Conservation (phyloP, 1,140 invertebrate genomes). For the Zaprionus vittiger region DNA sequence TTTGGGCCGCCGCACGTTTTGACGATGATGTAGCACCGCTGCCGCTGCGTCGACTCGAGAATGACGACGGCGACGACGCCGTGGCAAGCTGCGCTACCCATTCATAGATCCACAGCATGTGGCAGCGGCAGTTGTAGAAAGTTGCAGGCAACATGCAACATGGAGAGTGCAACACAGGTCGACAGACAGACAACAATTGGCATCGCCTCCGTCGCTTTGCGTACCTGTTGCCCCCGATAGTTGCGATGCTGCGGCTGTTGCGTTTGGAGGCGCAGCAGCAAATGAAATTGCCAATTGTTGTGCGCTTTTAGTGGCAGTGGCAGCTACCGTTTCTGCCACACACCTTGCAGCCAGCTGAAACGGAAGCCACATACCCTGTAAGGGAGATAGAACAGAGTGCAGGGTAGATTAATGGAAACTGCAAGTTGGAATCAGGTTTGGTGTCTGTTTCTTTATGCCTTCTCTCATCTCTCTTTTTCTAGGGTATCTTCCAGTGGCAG, state of each 20-base stretch:
- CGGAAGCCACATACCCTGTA: conserved; percentile 57
- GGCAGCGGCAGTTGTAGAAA: conserved; percentile 61
- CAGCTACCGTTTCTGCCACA: conserved; percentile 74
- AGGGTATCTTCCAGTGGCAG: not conserved
- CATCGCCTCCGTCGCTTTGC: conserved; percentile 48
- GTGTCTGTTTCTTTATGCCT: too few relatives aligned
- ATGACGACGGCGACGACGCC: conserved; percentile 5
- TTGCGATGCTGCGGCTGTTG: conserved; percentile 7
- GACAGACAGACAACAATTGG: conserved; percentile 22
- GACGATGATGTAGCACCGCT: conserved; percentile 76
- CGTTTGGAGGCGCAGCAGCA: conserved; percentile 73
- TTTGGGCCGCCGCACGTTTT: conserved; percentile 37
- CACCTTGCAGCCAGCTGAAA: conserved; percentile 69
- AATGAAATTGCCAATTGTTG: conserved; percentile 80
- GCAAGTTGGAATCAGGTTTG: too few relatives aligned
- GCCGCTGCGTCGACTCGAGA: conserved; percentile 24
- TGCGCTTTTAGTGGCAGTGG: conserved; percentile 61
- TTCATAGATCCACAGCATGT: conserved; percentile 71
- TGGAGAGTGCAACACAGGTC: conserved; percentile 32
- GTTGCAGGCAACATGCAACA: conserved; percentile 51
- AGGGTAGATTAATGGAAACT: too few relatives aligned
- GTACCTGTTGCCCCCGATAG: conserved; percentile 60
- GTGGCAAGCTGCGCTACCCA: conserved; percentile 20
- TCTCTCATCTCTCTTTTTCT: not conserved
- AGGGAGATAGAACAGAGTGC: not conserved